Evolutionary conservation across 2,113 vertebrate species (phyloP).

Genomic region (Phainopepla nitens): DNA sequence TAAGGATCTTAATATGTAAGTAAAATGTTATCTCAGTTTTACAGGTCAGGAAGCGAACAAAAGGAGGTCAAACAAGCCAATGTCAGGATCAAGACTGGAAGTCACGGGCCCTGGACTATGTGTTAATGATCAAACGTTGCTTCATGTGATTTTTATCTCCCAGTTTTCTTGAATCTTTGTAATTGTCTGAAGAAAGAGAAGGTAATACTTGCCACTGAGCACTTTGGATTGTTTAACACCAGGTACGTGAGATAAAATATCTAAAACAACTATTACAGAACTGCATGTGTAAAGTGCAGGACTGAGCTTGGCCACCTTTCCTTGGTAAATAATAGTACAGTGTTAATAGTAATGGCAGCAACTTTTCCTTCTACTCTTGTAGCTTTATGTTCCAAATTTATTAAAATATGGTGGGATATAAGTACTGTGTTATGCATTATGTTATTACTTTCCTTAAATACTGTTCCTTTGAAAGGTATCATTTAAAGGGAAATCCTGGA

Average conservation of each 20-base stretch:
- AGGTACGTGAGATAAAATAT: neutral
- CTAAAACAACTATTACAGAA: neutral
- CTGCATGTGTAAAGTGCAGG: neutral
- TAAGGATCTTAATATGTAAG: neutral
- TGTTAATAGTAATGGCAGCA: neutral
- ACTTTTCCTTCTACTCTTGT: neutral
- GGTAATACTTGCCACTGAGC: neutral
- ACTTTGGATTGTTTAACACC: neutral
- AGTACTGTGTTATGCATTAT: neutral
- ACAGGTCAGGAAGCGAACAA: neutral
- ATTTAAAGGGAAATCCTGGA: neutral
- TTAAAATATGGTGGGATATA: neutral
- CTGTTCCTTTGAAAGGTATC: neutral
- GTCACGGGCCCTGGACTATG: neutral
- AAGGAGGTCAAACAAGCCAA: neutral
- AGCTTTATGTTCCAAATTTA: neutral
- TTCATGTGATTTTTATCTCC: neutral
- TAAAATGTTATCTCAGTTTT: neutral
- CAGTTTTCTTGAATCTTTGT: neutral
- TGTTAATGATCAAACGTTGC: neutral
- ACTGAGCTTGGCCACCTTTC: neutral
- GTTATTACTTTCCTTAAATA: neutral
- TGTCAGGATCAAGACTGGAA: neutral
- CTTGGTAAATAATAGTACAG: neutral
- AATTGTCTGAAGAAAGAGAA: neutral